Base-by-base conservation (phyloP, 2,888 invertebrate species). In the Dasysyrphus albostriatus region DNA sequence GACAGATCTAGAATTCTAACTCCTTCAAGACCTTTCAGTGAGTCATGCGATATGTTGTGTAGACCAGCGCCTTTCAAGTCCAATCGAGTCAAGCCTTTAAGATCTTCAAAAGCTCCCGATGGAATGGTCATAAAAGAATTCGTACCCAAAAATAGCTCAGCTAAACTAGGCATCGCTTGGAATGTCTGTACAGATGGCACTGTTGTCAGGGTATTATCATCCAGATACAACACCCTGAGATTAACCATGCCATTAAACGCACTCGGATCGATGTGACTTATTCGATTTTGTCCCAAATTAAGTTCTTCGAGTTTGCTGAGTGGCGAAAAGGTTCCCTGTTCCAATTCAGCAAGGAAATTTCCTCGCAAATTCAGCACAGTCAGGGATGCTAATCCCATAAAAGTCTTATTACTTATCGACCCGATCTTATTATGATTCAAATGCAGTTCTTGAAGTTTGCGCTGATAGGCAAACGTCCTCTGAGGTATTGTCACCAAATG, bases 371-470 rank as follows among this genome's bases (percentile, higher is more conserved):
- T 97, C 67, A 98, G 93, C 51, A 97, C 96, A 5, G 96, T 96
- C 81, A 97, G 93, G 6, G 96, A 95, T 89, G 95, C 95, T 56
- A 97, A 93, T 1, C 97, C 97, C 90, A 95, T 95, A 90, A 97
- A 97, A 10, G 97, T 97, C 85, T 94, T 94, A 92, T 97, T 97
- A 70, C 95, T 95, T 32, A 98, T 94, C 47, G 95, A 95, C 0
- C 97, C 97, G 90, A 98, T 94, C 93, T 97, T 97, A 92, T 98
- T 98, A 91, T 96, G 95, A 92, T 96, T 96, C 42, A 98, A 93
- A 90, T 97, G 97, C 54, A 98, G 93, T 91, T 97, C 97, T 90
- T 96, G 96, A 72, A 98, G 94, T 92, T 96, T 96, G 88, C 95
- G 95, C 92, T 98, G 97, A 88, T 95, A 96, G 79, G 95, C 94